Conservation (phyloP, 2,888 invertebrate genomes). For the Drosophila basisetae region DNA sequence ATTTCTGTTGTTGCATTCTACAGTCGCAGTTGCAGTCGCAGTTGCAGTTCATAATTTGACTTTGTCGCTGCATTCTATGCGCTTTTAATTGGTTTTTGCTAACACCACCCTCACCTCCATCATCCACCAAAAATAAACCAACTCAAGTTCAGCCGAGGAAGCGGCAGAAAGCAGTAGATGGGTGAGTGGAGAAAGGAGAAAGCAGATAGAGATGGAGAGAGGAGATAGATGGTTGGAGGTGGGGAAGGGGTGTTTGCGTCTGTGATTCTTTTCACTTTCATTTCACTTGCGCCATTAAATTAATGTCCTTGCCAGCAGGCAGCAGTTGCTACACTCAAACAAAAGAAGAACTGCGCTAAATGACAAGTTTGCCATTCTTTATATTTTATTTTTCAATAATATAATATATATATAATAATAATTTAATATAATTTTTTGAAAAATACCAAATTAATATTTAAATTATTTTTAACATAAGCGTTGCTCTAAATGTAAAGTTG, state of each 20-base stretch:
- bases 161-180: neutral
- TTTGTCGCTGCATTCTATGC: constrained; percentile 51
- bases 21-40: constrained; percentile 14
- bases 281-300: constrained; percentile 68
- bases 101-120: neutral
- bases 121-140: neutral
- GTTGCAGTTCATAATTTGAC: constrained; percentile 67
- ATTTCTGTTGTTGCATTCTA: constrained; percentile 29
- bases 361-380: neutral
- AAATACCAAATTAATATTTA: fast-evolving
- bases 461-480: neutral
- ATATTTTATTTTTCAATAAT: neutral
- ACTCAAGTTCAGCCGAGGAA: constrained; percentile 56
- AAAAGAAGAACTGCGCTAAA: neutral
- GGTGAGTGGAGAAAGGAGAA: neutral
- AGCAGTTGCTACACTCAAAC: constrained; percentile 1
- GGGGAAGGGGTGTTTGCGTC: neutral
- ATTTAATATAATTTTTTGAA: neutral
- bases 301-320: constrained; percentile 61
- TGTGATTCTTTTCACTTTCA: constrained; percentile 61
- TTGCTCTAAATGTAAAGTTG: neutral
- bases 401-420: too few relatives aligned
- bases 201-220: neutral
- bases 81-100: constrained; percentile 54
- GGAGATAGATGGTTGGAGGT: neutral